Percentiles rank a stretch among this genome's conserved stretches.
These are phyloP conservation scores for Cottus gobio DNA, from an alignment of 2,113 vertebrate genomes.

Conservation along the genomic window DNA sequence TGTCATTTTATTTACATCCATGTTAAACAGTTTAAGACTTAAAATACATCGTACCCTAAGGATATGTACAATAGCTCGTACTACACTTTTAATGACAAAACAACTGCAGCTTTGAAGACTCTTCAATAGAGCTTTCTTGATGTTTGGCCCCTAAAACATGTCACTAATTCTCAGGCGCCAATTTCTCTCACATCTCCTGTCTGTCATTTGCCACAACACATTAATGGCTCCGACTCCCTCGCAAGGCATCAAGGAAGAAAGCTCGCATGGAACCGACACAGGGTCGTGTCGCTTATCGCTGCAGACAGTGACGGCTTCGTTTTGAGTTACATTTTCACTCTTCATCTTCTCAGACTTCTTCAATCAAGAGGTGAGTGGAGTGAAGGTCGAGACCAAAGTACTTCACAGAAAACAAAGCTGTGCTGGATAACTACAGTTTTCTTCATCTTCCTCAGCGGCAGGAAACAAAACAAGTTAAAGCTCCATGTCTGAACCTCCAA, in stretches of 20 bases:
- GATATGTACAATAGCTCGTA: neutral
- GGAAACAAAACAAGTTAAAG: slow-evolving; percentile 41
- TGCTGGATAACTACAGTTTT: slow-evolving; percentile 17
- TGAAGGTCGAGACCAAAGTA: slow-evolving; percentile 42
- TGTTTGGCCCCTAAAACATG: slow-evolving; percentile 34
- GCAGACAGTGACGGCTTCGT: slow-evolving; percentile 20
- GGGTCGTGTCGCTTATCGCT: slow-evolving; percentile 9
- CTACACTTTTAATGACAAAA: slow-evolving; percentile 10
- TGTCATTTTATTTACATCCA: slow-evolving; percentile 9
- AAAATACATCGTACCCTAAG: neutral
- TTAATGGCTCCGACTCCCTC: slow-evolving; percentile 23
- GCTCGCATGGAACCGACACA: slow-evolving; percentile 1
- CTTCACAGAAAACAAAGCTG: slow-evolving; percentile 26
- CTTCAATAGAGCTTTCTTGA: slow-evolving; percentile 4
- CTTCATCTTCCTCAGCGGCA: slow-evolving; percentile 17
- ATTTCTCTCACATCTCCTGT: slow-evolving; percentile 32
- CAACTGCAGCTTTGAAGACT: slow-evolving; percentile 14
- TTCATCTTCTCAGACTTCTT: slow-evolving; percentile 17
- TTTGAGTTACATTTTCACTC: slow-evolving; percentile 16
- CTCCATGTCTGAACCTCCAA: slow-evolving; percentile 27
- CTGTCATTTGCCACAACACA: slow-evolving; percentile 51
- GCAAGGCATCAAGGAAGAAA: slow-evolving; percentile 9
- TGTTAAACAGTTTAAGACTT: slow-evolving; percentile 17
- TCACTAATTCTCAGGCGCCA: slow-evolving; percentile 18
- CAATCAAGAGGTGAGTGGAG: slow-evolving; percentile 21